Percentiles rank a stretch among this genome's conserved stretches.
Evolutionary conservation across 2,888 invertebrate species (phyloP).

Genomic region (Machimus rusticus): DNA sequence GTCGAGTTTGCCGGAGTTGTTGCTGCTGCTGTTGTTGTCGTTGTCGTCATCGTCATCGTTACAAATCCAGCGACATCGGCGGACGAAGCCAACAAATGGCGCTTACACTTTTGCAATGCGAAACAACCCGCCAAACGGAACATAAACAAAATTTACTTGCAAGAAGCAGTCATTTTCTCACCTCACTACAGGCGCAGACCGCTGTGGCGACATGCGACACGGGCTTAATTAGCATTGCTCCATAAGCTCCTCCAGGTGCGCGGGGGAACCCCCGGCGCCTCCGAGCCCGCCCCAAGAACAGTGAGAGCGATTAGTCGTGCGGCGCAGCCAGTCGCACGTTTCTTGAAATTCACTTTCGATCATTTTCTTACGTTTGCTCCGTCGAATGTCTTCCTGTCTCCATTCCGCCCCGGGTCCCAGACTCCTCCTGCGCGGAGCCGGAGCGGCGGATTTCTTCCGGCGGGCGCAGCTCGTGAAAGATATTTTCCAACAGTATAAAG

Average conservation of each 20-base stretch:
- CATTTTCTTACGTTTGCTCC: background rate
- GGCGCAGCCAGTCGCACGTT: background rate
- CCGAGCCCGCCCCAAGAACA: background rate
- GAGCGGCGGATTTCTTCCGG: background rate
- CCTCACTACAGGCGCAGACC: background rate
- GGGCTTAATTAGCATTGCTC: background rate
- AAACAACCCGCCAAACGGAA: background rate
- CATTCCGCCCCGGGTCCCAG: background rate
- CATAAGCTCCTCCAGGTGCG: background rate
- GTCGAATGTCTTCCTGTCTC: background rate
- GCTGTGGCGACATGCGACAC: background rate
- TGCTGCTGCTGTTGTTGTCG: too few species aligned
- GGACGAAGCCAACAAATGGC: background rate
- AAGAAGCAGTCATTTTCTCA: background rate
- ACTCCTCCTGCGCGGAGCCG: background rate
- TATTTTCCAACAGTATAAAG: background rate
- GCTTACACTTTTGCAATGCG: background rate
- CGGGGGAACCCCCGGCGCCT: background rate
- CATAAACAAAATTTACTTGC: constrained; percentile 11
- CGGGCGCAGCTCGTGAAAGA: background rate
- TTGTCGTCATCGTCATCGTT: background rate
- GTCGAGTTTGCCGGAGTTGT: background rate
- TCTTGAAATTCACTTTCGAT: constrained; percentile 21
- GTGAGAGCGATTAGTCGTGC: background rate
- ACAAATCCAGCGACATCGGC: background rate